Base-by-base conservation (phyloP, 2,888 invertebrate species). In the Cinara cedri region DNA sequence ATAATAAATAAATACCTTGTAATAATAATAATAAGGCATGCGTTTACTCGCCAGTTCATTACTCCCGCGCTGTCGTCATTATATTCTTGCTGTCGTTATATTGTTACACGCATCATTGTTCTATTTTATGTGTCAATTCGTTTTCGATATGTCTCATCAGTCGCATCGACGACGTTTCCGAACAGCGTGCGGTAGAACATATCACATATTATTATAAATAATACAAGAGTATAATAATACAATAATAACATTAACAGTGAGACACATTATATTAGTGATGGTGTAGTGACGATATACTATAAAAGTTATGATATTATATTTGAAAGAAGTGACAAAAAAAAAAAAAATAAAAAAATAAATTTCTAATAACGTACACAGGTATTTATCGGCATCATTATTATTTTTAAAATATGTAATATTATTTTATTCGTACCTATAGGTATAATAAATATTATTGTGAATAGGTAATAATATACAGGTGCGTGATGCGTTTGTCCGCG, bases 181-280 rank as follows among this genome's bases (percentile, higher is more conserved):
- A 65, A 66, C 66, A 49, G 66, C 66, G 66, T 66, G 49, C 66
- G 51, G 51, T 34, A 34, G 6, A 34, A 34, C 34, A n/a, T 9
- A 60, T 60, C 60, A 9, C 10, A 60, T 26, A 26, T 26, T 6
- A 6, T 4, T 34, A n/a, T n/a, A n/a, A n/a, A n/a, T 34, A 34
- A 34, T n/a, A n/a, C n/a, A n/a, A n/a, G n/a, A n/a, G n/a, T n/a
- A n/a, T 34, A 34, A 34, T 34, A 34, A 34, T 34, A 34, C 6
- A 34, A 34, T 34, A 34, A 34, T 34, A 34, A 34, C 6, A 34
- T 34, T n/a, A 51, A 2, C 16, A 6, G 16, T 14, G 51, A n/a
- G 24, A n/a, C 24, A n/a, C n/a, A n/a, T n/a, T n/a, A n/a, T n/a
- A 72, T 72, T 72, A 72, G 72, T 60, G n/a, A 72, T n/a, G 57